These are phyloP conservation scores for Oscarella lobularis DNA, from an alignment of 37 sponge, comb jelly and placozoan genomes.

Conservation along the genomic window DNA sequence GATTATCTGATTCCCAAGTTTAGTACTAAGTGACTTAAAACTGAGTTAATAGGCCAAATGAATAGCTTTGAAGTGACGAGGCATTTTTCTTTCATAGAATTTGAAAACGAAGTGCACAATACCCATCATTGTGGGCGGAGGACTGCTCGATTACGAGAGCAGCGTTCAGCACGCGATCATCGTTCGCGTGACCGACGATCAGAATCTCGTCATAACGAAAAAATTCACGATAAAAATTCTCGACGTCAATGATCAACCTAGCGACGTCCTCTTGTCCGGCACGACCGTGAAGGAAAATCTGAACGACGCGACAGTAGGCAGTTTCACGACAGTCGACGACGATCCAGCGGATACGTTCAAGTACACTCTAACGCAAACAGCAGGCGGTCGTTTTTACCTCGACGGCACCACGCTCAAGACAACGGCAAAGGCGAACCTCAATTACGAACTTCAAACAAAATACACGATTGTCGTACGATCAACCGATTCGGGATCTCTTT, in stretches of 20 bases:
- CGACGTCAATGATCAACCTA: background rate
- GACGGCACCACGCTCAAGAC: background rate
- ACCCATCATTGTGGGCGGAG: background rate
- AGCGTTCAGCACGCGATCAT: background rate
- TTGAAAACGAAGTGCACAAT: background rate
- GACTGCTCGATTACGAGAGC: background rate
- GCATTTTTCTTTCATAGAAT: no score
- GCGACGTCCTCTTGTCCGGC: background rate
- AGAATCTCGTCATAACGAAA: background rate
- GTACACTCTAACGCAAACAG: background rate
- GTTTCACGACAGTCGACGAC: background rate
- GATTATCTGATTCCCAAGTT: no score
- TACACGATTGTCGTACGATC: background rate
- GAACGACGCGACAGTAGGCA: background rate
- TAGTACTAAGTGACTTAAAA: no score
- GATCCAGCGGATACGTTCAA: background rate
- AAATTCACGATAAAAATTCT: background rate
- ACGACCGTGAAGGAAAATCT: conserved; percentile 3
- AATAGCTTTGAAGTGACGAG: no score
- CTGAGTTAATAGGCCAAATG: no score
- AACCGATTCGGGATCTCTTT: background rate
- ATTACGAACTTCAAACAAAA: conserved; percentile 2
- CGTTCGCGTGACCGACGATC: background rate
- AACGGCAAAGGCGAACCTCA: background rate
- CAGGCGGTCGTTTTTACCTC: background rate